Conservation (phyloP, 2,888 invertebrate species). For the Volucella inflata region DNA sequence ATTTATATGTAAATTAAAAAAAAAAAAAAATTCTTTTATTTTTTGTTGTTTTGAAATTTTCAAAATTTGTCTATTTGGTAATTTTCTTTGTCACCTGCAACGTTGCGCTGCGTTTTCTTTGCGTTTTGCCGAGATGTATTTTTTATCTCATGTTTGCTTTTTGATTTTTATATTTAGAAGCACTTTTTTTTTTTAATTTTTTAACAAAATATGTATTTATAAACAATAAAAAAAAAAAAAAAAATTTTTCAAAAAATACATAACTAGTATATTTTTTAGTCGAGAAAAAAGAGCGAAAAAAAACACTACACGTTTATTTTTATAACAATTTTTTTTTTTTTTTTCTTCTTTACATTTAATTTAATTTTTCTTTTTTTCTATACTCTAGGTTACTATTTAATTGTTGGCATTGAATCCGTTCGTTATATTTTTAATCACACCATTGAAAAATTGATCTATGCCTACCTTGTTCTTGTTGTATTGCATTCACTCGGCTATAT, state of each 20-base stretch:
- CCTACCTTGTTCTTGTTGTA: slow-evolving; percentile 35
- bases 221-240: no score
- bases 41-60: not conserved
- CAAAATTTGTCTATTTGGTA: not conserved
- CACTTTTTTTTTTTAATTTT: not conserved
- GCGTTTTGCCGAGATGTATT: not conserved
- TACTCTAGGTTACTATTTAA: slow-evolving; percentile 33
- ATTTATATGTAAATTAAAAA: not conserved
- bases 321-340: no score
- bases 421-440: slow-evolving; percentile 4
- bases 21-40: not conserved
- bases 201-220: no score
- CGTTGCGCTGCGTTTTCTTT: not conserved
- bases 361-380: slow-evolving; percentile 1
- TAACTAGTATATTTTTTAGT: no score
- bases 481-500: slow-evolving; percentile 40
- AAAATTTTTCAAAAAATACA: no score
- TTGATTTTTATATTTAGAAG: not conserved
- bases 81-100: slow-evolving; percentile 22
- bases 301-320: no score
- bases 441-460: slow-evolving; percentile 24
- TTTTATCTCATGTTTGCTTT: not conserved
- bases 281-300: no score
- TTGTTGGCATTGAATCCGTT: slow-evolving; percentile 22
- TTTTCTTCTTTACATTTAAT: not conserved